These are phyloP conservation scores for Babyrousa celebensis DNA, from an alignment of 2,797 vertebrate genomes.

Conservation along the genomic window DNA sequence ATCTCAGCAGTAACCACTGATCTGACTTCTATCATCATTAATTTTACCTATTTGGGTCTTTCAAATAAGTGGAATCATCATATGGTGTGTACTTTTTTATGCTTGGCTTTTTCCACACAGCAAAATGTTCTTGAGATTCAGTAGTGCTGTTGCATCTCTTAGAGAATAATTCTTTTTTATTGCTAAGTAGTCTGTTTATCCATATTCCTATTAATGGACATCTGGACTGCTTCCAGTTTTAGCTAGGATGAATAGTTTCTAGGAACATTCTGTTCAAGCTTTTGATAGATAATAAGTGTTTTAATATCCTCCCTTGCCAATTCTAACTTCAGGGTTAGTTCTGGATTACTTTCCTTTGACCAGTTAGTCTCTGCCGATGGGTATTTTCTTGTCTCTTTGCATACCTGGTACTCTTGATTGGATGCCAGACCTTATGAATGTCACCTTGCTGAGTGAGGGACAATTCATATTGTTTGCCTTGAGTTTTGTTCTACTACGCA, in stretches of 20 bases:
- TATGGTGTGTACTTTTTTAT: not conserved
- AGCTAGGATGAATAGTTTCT: not conserved
- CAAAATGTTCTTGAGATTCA: not conserved
- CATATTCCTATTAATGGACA: not conserved
- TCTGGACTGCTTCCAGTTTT: not conserved
- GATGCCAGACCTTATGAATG: not conserved
- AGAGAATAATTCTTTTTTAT: not conserved
- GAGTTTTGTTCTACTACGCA: not conserved
- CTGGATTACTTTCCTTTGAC: not conserved
- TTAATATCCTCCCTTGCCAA: not conserved
- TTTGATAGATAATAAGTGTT: not conserved
- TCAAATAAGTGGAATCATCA: constrained; percentile 16
- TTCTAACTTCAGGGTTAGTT: not conserved
- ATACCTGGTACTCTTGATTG: not conserved
- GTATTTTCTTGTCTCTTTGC: not conserved
- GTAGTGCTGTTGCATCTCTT: not conserved
- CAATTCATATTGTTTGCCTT: constrained; percentile 15
- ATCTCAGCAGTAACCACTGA: not conserved
- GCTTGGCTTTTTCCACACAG: not conserved
- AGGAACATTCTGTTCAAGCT: not conserved
- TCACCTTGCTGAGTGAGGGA: not conserved
- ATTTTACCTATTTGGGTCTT: constrained; percentile 1
- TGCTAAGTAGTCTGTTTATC: not conserved
- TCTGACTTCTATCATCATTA: not conserved
- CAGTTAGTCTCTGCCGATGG: not conserved